Evolutionary conservation across 1,140 invertebrate species (phyloP).

Genomic region (Limonius californicus): DNA sequence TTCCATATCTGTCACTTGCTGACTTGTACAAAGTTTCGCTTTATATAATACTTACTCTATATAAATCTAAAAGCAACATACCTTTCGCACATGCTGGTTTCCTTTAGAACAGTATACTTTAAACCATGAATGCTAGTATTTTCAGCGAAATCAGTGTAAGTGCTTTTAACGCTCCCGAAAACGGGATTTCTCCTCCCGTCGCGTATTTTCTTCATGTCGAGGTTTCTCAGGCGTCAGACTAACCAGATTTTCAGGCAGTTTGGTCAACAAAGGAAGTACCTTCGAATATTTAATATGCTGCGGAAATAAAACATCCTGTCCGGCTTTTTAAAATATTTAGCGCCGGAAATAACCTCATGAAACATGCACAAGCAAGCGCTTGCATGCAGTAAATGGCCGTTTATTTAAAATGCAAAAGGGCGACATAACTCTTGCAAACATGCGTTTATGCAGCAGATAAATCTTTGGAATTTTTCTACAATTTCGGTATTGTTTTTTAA

Average conservation of each 20-base stretch:
- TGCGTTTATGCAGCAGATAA: not conserved
- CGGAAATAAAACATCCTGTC: constrained; percentile 9
- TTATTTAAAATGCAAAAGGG: constrained; percentile 2
- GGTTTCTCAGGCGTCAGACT: not conserved
- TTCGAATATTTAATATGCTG: not conserved
- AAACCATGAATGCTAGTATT: constrained; percentile 41
- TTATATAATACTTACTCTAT: no score
- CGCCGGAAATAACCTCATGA: constrained; percentile 1
- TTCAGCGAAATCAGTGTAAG: constrained; percentile 36
- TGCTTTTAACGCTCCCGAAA: constrained; percentile 3
- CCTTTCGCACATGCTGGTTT: no score
- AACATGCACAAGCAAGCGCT: not conserved
- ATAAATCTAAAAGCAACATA: no score
- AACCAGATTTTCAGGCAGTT: not conserved
- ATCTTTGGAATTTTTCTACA: no score
- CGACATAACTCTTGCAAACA: not conserved
- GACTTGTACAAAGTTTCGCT: no score
- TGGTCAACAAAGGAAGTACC: not conserved
- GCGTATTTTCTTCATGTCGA: not conserved
- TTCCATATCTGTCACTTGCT: no score
- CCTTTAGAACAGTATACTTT: constrained; percentile 34
- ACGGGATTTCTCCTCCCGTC: not conserved
- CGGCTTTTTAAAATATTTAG: not conserved
- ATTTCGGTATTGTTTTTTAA: no score
- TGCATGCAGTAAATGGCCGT: not conserved